Evolutionary conservation across 2,113 vertebrate species (phyloP).

Genomic region (Aspidoscelis tigris): DNA sequence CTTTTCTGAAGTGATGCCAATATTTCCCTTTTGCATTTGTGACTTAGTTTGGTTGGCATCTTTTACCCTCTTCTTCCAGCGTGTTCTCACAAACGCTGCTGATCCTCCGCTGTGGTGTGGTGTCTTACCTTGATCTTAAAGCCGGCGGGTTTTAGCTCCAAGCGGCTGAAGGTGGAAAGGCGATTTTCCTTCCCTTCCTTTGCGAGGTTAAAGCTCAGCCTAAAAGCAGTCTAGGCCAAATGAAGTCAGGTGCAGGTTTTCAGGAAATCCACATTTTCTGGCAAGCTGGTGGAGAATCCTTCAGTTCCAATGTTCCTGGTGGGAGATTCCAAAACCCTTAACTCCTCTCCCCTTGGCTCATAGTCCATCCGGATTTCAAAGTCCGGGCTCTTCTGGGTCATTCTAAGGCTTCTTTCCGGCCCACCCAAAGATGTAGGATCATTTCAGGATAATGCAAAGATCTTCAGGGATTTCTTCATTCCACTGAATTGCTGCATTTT

Average conservation of each 20-base stretch:
- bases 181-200: too few relatives aligned
- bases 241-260: too few relatives aligned
- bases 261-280: too few relatives aligned
- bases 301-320: too few relatives aligned
- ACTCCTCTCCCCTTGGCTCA: too few relatives aligned
- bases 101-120: not conserved
- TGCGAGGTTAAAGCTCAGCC: too few relatives aligned
- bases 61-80: not conserved
- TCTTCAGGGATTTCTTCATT: constrained; percentile 10
- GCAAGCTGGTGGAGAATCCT: too few relatives aligned
- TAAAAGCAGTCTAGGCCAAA: too few relatives aligned
- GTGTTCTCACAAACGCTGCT: not conserved
- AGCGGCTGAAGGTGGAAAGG: too few relatives aligned
- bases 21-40: not conserved
- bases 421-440: constrained; percentile 9
- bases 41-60: not conserved
- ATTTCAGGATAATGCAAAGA: constrained; percentile 19
- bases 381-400: not conserved
- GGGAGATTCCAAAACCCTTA: too few relatives aligned
- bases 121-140: not conserved
- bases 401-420: not conserved
- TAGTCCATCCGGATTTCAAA: not conserved
- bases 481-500: not conserved
- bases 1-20: not conserved
- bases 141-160: too few relatives aligned